Evolutionary conservation across 2,888 invertebrate genomes (phyloP), one percentile per base, ranked within the genome.

Genomic region (Chymomyza fuscimana): DNA sequence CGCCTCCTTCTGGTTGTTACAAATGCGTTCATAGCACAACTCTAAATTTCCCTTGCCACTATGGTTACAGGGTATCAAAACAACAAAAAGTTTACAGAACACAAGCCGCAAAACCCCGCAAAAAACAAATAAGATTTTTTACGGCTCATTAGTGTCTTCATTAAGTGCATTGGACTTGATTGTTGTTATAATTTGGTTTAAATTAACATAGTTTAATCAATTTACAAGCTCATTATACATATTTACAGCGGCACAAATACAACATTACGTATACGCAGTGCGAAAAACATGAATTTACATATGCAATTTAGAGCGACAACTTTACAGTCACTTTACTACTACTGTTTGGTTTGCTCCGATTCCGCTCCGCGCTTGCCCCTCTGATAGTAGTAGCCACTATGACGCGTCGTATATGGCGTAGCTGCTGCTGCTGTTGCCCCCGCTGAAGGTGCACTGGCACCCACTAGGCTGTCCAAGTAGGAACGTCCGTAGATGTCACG

Each of bases 401-500:
- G 72, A 16, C 59, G 73, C 2, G 73, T 56, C 10, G 69, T 62
- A 59, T 74, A 72, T 22, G 65, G 66, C 1, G 79, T 61, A 64
- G 63, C 68, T n/a, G 25, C 66, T 2, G 65, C 67, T 5, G 73
- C 62, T 5, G 77, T 69, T 10, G 77, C 51, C 4, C 76, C 68
- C 1, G 40, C 40, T 12, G 74, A 62, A 1, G 80, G 70, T n/a
- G 69, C 70, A 1, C 69, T 67, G 5, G 74, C 59, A 5, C 64
- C 78, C 58, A 74, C 86, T 40, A 91, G 76, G 29, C 79, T 90
- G 67, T 91, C 91, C 63, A 91, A 75, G 58, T 86, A 91, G 4
- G 91, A 91, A 1, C 74, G 82, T 58, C 89, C 75, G 69, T 74
- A 80, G 69, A 80, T 80, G 67, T 88, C 78, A 22, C 89, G 77